Conservation (phyloP, 2,113 vertebrate genomes). For the Takifugu bimaculatus region DNA sequence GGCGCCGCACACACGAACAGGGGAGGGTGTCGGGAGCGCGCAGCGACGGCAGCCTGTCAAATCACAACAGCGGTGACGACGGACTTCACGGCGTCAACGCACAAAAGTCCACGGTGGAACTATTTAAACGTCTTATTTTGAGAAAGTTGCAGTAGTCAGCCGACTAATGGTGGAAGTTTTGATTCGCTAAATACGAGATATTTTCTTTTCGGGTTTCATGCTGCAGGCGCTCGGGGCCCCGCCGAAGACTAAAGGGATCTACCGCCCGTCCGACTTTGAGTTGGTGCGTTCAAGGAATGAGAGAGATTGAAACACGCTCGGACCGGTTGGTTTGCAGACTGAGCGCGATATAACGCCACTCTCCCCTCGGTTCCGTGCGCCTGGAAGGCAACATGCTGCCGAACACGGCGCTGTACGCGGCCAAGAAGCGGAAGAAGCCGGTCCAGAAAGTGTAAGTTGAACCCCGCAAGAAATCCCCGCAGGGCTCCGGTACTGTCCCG, state of each 20-base stretch:
- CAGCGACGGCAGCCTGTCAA: conserved; percentile 33
- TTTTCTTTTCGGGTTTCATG: not conserved
- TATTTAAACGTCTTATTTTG: not conserved
- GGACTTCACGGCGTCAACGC: not conserved
- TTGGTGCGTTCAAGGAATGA: not conserved
- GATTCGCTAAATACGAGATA: not conserved
- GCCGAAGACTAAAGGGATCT: not conserved
- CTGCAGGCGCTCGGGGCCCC: no score
- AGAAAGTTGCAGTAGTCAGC: not conserved
- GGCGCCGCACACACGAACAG: not conserved
- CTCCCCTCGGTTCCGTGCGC: not conserved
- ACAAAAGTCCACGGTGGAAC: not conserved
- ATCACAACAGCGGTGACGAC: conserved; percentile 34
- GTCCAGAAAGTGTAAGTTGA: conserved; percentile 76
- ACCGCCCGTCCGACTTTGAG: not conserved
- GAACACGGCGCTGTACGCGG: conserved; percentile 67
- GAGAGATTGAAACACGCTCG: not conserved
- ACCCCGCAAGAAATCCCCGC: not conserved
- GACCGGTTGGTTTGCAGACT: not conserved
- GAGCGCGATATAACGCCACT: conserved; percentile 6
- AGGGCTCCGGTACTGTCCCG: not conserved
- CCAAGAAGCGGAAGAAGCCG: conserved; percentile 78
- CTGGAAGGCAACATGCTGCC: conserved; percentile 52
- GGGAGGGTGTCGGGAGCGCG: conserved; percentile 23
- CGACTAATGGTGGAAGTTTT: not conserved